Percentiles rank a stretch among this genome's conserved stretches.
phyloP scores from a whole-genome alignment of 2,888 invertebrate genomes.

The Ischnus inquisitorius region DNA sequence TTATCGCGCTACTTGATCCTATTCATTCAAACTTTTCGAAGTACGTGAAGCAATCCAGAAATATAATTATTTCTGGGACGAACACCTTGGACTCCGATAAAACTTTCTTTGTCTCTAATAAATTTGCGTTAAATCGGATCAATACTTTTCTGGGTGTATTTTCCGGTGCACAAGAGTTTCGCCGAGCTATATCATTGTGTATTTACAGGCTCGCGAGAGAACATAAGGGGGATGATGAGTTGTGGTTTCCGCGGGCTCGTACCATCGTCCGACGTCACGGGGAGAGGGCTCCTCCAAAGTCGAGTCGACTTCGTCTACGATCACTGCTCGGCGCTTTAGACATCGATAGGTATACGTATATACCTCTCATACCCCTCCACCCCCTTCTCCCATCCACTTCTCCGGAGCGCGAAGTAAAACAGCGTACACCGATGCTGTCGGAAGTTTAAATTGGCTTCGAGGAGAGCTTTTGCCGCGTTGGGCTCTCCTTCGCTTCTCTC shows the following conservation, averaged over 20 bases:
- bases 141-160: no score
- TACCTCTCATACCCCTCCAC: background rate
- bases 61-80: no score
- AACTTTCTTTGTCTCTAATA: no score
- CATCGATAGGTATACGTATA: conserved; percentile 23
- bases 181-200: conserved; percentile 42
- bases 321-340: background rate
- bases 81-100: no score
- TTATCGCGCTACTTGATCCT: no score
- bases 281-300: conserved; percentile 34
- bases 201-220: conserved; percentile 30
- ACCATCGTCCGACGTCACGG: conserved; percentile 57
- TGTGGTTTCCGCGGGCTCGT: conserved; percentile 28
- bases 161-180: background rate
- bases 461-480: conserved; percentile 46
- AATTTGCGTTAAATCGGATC: no score
- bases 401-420: conserved; percentile 43
- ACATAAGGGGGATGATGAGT: conserved; percentile 45
- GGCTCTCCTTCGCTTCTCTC: conserved; percentile 11
- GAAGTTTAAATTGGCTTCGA: conserved; percentile 64
- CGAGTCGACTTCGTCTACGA: conserved; percentile 18
- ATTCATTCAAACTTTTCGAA: no score
- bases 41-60: no score
- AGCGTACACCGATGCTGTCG: conserved; percentile 51
- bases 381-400: background rate